Evolutionary conservation across 92 coral and sea anemone genomes (phyloP).

Genomic region (Porites rus): DNA sequence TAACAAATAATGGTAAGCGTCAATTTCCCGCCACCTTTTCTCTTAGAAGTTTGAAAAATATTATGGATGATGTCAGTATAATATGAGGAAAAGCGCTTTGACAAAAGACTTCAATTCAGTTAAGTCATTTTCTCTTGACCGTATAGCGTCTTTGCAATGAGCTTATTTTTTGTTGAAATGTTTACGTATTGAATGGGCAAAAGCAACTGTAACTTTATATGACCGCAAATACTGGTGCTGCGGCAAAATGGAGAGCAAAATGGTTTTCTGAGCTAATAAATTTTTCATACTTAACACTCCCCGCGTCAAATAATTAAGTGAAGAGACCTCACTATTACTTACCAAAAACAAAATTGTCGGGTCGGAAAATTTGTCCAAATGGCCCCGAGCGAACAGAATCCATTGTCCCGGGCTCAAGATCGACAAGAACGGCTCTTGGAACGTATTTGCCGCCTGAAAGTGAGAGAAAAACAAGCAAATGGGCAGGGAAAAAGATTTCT

Average conservation of each 20-base stretch:
- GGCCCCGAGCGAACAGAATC: constrained; percentile 96
- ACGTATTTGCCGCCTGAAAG: constrained; percentile 90
- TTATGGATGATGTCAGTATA: no score
- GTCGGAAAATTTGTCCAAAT: constrained; percentile 92
- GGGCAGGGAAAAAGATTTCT: not conserved
- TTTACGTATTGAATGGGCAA: no score
- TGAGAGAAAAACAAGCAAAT: not conserved
- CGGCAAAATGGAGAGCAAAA: not conserved
- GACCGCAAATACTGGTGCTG: not conserved
- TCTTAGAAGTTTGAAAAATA: no score
- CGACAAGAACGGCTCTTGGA: constrained; percentile 86
- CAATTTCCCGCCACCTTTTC: no score
- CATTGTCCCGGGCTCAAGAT: constrained; percentile 95
- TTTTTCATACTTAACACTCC: not conserved
- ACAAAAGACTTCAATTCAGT: no score
- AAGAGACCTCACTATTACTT: constrained; percentile 27
- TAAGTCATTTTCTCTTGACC: no score
- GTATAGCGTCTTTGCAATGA: no score
- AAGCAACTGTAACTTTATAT: no score
- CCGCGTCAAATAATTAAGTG: not conserved
- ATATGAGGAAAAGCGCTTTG: no score
- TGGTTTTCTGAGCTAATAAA: not conserved
- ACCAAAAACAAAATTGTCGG: constrained; percentile 95
- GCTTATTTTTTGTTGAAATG: no score
- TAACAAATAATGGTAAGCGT: no score